Evolutionary conservation across 2,888 invertebrate species (phyloP).

Genomic region (Corythucha ciliata): DNA sequence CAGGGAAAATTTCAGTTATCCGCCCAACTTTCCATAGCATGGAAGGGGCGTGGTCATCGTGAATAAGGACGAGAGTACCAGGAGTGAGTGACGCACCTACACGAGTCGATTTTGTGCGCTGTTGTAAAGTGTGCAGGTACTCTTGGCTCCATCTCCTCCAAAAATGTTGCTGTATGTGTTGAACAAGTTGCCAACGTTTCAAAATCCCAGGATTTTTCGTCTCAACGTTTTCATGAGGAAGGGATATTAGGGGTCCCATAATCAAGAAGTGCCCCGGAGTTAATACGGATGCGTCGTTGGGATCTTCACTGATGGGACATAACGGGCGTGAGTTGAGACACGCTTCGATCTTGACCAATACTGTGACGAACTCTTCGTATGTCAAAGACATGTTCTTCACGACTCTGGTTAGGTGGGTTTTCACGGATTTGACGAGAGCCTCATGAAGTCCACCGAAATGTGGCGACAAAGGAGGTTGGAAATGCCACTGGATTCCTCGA

Average conservation of each 20-base stretch:
- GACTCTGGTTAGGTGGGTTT: slow-evolving; percentile 33
- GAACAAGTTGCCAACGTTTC: no score
- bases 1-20: no score
- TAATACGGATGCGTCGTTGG: slow-evolving; percentile 31
- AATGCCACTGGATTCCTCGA: slow-evolving; percentile 24
- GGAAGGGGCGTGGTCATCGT: no score
- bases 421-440: slow-evolving; percentile 36
- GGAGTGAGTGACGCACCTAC: no score
- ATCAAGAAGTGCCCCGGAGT: slow-evolving; percentile 39
- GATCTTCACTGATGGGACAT: slow-evolving; percentile 32
- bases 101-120: no score
- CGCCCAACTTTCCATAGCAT: no score
- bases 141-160: no score
- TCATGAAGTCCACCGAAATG: slow-evolving; percentile 39
- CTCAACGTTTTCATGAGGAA: no score
- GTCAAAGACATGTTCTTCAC: slow-evolving; percentile 30
- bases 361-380: slow-evolving; percentile 36
- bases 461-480: slow-evolving; percentile 33
- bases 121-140: no score
- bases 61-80: no score
- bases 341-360: slow-evolving; percentile 35
- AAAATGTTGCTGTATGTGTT: no score
- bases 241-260: slow-evolving; percentile 28
- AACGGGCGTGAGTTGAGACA: slow-evolving; percentile 37
- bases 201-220: no score